Base-by-base conservation (phyloP, 1,140 invertebrate genomes). In the Bemisia tabaci region DNA sequence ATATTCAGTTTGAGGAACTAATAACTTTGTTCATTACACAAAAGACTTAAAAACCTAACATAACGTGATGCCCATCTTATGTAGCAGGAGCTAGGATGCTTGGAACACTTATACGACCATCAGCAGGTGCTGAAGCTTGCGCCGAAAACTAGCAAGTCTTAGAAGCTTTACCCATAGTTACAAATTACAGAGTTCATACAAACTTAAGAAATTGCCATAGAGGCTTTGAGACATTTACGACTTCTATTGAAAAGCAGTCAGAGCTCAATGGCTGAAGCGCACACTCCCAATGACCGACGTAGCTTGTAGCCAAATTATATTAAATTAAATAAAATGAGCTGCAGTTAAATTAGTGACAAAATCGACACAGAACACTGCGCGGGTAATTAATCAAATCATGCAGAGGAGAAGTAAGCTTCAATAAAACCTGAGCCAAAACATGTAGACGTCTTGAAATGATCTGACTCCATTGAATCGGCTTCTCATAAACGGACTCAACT, bases 41-140 rank as follows among this genome's bases (percentile, higher is more conserved):
- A n/a, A n/a, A n/a, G n/a, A n/a, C n/a, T n/a, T n/a, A n/a, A n/a
- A n/a, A n/a, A n/a, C n/a, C n/a, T n/a, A n/a, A n/a, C n/a, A n/a
- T n/a, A n/a, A n/a, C n/a, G n/a, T n/a, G n/a, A n/a, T n/a, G n/a
- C n/a, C n/a, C n/a, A n/a, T n/a, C n/a, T n/a, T n/a, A n/a, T n/a
- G n/a, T n/a, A n/a, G n/a, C n/a, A n/a, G n/a, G n/a, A n/a, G n/a
- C n/a, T n/a, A n/a, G n/a, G n/a, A n/a, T n/a, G n/a, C n/a, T n/a
- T n/a, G n/a, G n/a, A n/a, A n/a, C n/a, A n/a, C n/a, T n/a, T 65
- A n/a, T 65, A 59, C 11, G 22, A 17, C 25, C 59, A 60, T 48
- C 33, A 48, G 17, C 33, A 48, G 5, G 17, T 48, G 33, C 33
- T 48, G 33, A 9, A 48, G 33, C 33, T 48, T 48, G 33, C 33